A percentile compares a stretch with the other conserved stretches of the same genome.
Conservation (phyloP, 2,797 vertebrate species). For the Melanotaenia nigrans region DNA sequence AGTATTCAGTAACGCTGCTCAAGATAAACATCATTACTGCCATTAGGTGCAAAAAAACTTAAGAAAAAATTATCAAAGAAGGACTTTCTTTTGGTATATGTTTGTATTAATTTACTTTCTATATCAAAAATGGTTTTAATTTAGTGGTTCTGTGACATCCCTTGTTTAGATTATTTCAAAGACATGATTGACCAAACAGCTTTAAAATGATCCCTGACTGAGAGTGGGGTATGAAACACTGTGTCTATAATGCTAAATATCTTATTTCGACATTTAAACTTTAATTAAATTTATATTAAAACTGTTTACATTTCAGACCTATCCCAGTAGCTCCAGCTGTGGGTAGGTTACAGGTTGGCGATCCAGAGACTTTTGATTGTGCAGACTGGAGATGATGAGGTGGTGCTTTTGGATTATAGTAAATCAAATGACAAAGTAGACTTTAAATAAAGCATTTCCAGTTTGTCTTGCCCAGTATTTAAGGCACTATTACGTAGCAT, state of each 20-base stretch:
- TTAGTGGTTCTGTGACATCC: neutral
- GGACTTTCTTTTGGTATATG: neutral
- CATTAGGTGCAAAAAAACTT: neutral
- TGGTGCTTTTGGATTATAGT: conserved; percentile 39
- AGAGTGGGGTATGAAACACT: conserved; percentile 39
- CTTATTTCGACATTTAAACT: conserved; percentile 9
- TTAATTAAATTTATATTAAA: conserved; percentile 20
- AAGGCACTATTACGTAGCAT: neutral
- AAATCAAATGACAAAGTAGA: conserved; percentile 26
- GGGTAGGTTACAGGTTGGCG: conserved; percentile 31
- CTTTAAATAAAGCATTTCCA: conserved; percentile 11
- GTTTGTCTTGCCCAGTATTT: conserved; percentile 10
- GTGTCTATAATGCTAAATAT: conserved; percentile 29
- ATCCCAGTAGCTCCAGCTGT: conserved; percentile 11
- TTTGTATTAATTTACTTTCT: neutral
- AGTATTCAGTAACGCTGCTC: neutral
- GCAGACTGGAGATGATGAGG: conserved; percentile 43
- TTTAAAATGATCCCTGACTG: conserved; percentile 25
- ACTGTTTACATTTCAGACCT: conserved; percentile 62
- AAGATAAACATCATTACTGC: neutral
- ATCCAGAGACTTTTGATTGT: conserved; percentile 51
- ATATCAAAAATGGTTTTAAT: neutral
- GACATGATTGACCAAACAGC: conserved; percentile 15
- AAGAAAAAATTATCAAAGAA: neutral
- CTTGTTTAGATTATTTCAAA: neutral